Evolutionary conservation across 2,888 invertebrate genomes (phyloP), one percentile per base, ranked within the genome.

Genomic region (Sceliomorpha sp.): DNA sequence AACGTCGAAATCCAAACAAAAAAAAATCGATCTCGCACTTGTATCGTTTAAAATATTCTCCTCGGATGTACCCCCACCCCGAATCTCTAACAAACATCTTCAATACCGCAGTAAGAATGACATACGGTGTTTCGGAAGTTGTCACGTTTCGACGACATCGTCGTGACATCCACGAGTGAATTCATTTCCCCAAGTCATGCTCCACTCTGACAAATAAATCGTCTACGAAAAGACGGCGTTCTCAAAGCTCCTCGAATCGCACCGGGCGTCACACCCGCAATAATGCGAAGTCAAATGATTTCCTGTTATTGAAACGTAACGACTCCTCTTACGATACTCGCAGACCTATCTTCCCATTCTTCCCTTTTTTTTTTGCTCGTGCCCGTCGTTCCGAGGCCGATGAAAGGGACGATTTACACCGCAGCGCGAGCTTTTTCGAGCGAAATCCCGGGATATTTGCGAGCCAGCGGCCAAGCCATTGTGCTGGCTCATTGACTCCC

Each of bases 131-230:
- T 53, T 66, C 66, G 66, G 66, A 66, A 66, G 66, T 59, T 59
- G 66, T 66, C 59, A 66, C 37, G 48, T 40, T 24, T 7, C 39
- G 8, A 29, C 29, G 9, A 29, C 24, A 24, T 7, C 10, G 36
- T 20, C 32, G 10, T 20, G 20, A 5, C 2, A 20, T 2, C 20
- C 12, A 9, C 32, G 32, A 13, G 14, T n/a, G n/a, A 37, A 70
- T 66, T 39, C 39, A 71, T 76, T 79, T 80, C 77, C 78, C 73
- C 77, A 73, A 77, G 78, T 79, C 77, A 74, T 75, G 75, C 70
- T 74, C 67, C 74, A 66, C 62, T 58, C 56, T 63, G 73, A 70
- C 76, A 69, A 75, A 73, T 68, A 73, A 77, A 74, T 69, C 55
- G 63, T 48, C 70, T 31, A 17, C 51, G 47, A n/a, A 44, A 26